Base-by-base conservation (phyloP, 2,797 vertebrate species). In the Propithecus deckenii region DNA sequence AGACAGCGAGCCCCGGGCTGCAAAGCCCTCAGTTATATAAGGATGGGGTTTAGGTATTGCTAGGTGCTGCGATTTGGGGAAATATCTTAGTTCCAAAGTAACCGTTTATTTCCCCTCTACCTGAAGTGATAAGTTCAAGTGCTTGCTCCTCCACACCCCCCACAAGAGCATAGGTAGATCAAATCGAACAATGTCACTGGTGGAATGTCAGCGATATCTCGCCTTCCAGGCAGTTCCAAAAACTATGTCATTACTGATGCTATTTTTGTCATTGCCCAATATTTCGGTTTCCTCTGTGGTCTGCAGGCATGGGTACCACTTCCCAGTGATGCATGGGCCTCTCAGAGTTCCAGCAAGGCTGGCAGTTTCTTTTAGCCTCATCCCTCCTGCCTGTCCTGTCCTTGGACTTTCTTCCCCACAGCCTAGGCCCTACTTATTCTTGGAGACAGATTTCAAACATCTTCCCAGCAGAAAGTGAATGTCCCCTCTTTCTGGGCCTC, bases 281-380 rank as follows among this genome's bases (percentile, higher is more conserved):
- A 55, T 86, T 93, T 75, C 18, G 4, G 0, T 69, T 71, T 79
- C 41, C 55, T 76, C 76, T 13, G 20, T 67, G 93, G 81, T 71
- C 50, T 43, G 30, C 7, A 2, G 84, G 38, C 69, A 48, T 22
- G 57, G 55, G n/a, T 14, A 0, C 41, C 30, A 4, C 23, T 43
- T n/a, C 67, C 10, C 38, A 57, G 52, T 32, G 86, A 83, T 0
- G 1, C 63, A 32, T 0, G 1, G 46, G 35, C 52, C 46, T 71
- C 41, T 7, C 20, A 7, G 55, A 3, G 41, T 41, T 35, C 57
- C 5, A 5, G 61, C 15, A 35, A 55, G 41, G 23, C 30, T 2
- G 18, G 9, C 43, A 0, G 15, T 20, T 28, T 75, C 50, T 7
- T 2, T 0, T 7, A 17, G n/a, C 1, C 5, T 32, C 3, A 5